Base-by-base conservation (phyloP, 2,797 vertebrate species). In the Sarcoramphus papa region DNA sequence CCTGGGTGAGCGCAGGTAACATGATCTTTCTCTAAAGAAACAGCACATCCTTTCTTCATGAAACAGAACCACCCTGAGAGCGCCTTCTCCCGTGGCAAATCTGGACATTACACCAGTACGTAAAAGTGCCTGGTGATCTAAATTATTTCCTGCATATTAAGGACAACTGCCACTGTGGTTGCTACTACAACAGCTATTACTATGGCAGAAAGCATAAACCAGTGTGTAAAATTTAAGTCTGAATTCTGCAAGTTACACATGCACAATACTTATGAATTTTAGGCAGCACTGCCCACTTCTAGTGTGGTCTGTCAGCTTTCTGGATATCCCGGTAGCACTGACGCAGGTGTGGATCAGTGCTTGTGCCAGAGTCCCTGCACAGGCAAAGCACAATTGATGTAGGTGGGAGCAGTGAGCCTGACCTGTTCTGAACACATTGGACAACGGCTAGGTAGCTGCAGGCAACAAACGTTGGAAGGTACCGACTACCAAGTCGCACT, bases 51-150 rank as follows among this genome's bases (percentile, higher is more conserved):
- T 79, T 31, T 81, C 80, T 68, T 56, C 31, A 9, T 41, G 47
- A 83, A 92, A 64, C 82, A 95, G 81, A 96, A 50, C 48, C 82
- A 60, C 64, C 56, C 87, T 60, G 73, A 84, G 65, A 84, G 65
- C 2, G 6, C 48, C 21, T 78, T 62, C 77, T 56, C 57, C 65
- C 6, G 1, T 2, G 0, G 40, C 40, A 67, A 40, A 57, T 68
- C 37, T 0, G 10, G 41, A 24, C 10, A 7, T 70, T 41, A 77
- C 60, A 40, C 35, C 64, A 23, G 54, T 33, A 47, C 3, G 2
- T 16, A 13, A 9, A n/a, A 37, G 37, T 21, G 25, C 63, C 78
- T 17, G 31, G 19, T 64, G 50, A 62, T 19, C 57, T 80, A 45
- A 54, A 65, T 45, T 3, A 60, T 56, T 60, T 45, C 65, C 73